Conservation (phyloP, 2,888 invertebrate species). For the Sesia bembeciformis region DNA sequence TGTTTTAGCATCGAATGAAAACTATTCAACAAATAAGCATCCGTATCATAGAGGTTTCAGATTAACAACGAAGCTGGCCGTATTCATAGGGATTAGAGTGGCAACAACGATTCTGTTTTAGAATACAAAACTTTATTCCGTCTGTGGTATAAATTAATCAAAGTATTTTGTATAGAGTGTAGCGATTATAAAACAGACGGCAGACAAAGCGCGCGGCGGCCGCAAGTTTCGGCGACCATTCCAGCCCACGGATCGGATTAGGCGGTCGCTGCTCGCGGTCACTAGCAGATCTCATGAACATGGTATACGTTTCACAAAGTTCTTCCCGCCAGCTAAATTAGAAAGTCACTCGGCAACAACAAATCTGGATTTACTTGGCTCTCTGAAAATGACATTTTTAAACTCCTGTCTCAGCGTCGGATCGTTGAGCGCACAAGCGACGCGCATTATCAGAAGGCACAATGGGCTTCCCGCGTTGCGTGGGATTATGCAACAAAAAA, state of each 20-base stretch:
- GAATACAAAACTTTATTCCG: conserved; percentile 53
- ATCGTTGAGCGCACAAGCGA: conserved; percentile 33
- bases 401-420: conserved; percentile 35
- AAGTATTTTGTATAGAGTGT: conserved; percentile 50
- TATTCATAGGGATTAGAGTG: conserved; percentile 43
- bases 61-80: conserved; percentile 46
- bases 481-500: conserved; percentile 62
- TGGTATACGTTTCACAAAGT: conserved; percentile 71
- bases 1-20: neutral
- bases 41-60: conserved; percentile 24
- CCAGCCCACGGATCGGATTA: conserved; percentile 59
- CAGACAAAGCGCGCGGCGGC: conserved; percentile 27
- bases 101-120: conserved; percentile 60
- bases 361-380: conserved; percentile 64
- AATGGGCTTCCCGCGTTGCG: conserved; percentile 36
- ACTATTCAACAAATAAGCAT: conserved; percentile 29
- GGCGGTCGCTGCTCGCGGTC: conserved; percentile 56
- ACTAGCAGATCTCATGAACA: conserved; percentile 59
- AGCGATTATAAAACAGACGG: conserved; percentile 49
- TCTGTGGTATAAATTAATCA: conserved; percentile 66
- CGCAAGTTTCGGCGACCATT: conserved; percentile 58
- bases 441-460: conserved; percentile 35
- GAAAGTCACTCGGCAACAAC: conserved; percentile 62
- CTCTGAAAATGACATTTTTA: conserved; percentile 61
- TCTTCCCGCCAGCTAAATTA: conserved; percentile 55